Base-by-base conservation (phyloP, 2,888 invertebrate species). In the Brachynemurus nebulosus region DNA sequence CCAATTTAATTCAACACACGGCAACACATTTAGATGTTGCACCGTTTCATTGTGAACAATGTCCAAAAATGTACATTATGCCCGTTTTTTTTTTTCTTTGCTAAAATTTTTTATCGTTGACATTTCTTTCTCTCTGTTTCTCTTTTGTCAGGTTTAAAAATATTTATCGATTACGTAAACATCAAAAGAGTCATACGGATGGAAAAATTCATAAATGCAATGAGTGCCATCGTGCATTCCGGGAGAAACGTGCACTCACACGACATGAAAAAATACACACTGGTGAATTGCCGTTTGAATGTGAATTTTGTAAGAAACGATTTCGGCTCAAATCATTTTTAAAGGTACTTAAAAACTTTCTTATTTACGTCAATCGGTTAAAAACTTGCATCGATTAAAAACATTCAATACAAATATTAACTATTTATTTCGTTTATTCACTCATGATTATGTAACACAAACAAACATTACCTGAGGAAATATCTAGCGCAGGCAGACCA, bases 311-410 rank as follows among this genome's bases (percentile, higher is more conserved):
- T 30, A 30, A 30, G 14, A 30, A 30, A 30, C 14, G 30, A 12
- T 30, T 30, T 30, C 30, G 30, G n/a, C 14, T 30, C n/a, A 30
- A 30, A 30, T 30, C 30, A 11, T 30, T 30, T 30, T 30, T 30
- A 14, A 30, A 30, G 30, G 30, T 30, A 30, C 7, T 4, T 27
- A 27, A 4, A 27, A 5, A n/a, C 12, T 27, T 27, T 4, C n/a
- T n/a, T n/a, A n/a, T n/a, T n/a, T n/a, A n/a, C n/a, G n/a, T n/a
- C n/a, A n/a, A n/a, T n/a, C n/a, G n/a, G n/a, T n/a, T n/a, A n/a
- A n/a, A n/a, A n/a, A n/a, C n/a, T n/a, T n/a, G n/a, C n/a, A n/a
- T n/a, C n/a, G n/a, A n/a, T n/a, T n/a, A n/a, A n/a, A n/a, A n/a
- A n/a, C n/a, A n/a, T n/a, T n/a, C n/a, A n/a, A n/a, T n/a, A n/a